These are phyloP conservation scores for Drosophila simulans DNA, from an alignment of 1,140 invertebrate species.

Conservation along the genomic window DNA sequence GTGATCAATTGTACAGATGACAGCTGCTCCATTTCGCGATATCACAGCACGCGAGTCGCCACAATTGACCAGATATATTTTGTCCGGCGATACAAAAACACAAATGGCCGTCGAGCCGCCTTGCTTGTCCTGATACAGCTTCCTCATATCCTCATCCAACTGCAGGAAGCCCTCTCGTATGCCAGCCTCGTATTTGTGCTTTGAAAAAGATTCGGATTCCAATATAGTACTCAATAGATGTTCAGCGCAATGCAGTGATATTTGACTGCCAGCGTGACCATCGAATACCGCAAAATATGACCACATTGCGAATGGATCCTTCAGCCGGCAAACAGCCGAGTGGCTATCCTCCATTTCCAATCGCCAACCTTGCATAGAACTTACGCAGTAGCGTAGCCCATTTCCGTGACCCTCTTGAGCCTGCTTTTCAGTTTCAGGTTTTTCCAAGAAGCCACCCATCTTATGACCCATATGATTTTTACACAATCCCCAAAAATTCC, in stretches of 20 bases:
- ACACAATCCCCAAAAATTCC: slow-evolving; percentile 8
- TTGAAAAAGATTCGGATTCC: neutral
- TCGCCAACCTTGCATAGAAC: slow-evolving; percentile 31
- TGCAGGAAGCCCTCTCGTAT: slow-evolving; percentile 9
- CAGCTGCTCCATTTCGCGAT: neutral
- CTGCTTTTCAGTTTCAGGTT: slow-evolving; percentile 18
- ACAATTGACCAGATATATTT: slow-evolving; percentile 27
- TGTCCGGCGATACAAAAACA: slow-evolving; percentile 10
- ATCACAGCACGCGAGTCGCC: slow-evolving; percentile 27
- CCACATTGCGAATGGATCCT: neutral
- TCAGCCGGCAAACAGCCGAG: neutral
- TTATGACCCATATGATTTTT: neutral
- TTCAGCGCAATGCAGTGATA: slow-evolving; percentile 11
- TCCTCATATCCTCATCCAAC: slow-evolving; percentile 18
- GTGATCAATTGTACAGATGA: slow-evolving; percentile 7
- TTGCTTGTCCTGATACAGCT: neutral
- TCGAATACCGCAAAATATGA: slow-evolving; percentile 33
- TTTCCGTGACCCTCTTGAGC: slow-evolving; percentile 11
- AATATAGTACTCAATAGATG: slow-evolving; percentile 9
- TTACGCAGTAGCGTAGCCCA: slow-evolving; percentile 23
- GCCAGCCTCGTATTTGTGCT: neutral
- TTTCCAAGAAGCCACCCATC: slow-evolving; percentile 28
- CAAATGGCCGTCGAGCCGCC: slow-evolving; percentile 23
- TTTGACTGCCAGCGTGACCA: slow-evolving; percentile 12
- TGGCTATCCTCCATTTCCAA: slow-evolving; percentile 27